A percentile compares a stretch with the other conserved stretches of the same genome.
phyloP scores from a whole-genome alignment of 2,888 invertebrate genomes.

The Ophioninae sp. region DNA sequence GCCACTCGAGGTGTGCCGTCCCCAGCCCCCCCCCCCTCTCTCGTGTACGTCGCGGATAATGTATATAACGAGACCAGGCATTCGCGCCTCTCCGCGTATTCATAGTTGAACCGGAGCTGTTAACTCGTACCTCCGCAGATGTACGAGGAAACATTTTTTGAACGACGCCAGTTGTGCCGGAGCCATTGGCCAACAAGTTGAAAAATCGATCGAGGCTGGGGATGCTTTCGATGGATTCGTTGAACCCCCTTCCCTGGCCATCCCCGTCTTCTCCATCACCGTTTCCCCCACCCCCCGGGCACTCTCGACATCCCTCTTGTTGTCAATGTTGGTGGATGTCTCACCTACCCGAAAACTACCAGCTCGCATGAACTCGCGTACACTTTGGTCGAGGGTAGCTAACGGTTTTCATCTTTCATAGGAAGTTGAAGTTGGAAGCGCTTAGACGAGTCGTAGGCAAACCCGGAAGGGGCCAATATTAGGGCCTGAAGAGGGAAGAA shows the following conservation, averaged over 20 bases:
- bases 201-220: conserved; percentile 25
- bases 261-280: neutral
- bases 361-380: neutral
- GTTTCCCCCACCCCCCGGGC: conserved; percentile 4
- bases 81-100: neutral
- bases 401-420: neutral
- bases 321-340: conserved; percentile 2
- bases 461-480: neutral
- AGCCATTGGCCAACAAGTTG: conserved; percentile 19
- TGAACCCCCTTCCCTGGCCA: conserved; percentile 29
- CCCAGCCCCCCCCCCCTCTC: neutral
- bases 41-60: neutral
- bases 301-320: neutral
- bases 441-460: neutral
- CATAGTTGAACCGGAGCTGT: neutral
- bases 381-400: neutral
- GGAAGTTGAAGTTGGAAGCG: neutral
- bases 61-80: neutral
- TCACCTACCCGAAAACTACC: neutral
- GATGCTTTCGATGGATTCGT: neutral
- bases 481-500: neutral
- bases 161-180: neutral
- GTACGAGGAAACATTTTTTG: neutral
- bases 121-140: neutral
- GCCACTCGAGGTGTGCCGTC: neutral